Conservation (phyloP, 2,797 vertebrate species). For the Lacerta agilis region DNA sequence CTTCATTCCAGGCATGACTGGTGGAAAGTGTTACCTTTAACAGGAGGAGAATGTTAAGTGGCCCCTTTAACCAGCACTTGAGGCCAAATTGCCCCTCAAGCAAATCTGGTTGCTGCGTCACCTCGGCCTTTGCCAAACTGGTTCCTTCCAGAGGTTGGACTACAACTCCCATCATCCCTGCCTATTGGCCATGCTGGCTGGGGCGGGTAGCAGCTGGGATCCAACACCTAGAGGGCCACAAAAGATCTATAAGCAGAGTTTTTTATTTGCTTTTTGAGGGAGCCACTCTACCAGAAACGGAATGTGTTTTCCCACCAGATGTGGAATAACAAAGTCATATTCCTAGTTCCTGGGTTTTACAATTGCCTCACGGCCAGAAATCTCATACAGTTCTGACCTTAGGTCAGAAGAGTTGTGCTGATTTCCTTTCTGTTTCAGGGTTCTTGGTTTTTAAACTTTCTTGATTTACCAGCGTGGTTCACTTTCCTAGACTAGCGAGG, state of each 20-base stretch:
- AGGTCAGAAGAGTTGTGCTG: not conserved
- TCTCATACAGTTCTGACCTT: not conserved
- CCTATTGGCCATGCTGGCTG: no score
- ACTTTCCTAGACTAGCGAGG: slow-evolving; percentile 3
- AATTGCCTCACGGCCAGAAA: not conserved
- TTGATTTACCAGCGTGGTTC: not conserved
- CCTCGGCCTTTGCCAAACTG: no score
- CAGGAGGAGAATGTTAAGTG: not conserved
- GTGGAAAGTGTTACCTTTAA: not conserved
- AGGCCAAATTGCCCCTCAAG: not conserved
- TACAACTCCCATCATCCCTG: no score
- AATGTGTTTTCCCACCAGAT: not conserved
- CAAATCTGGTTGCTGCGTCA: not conserved
- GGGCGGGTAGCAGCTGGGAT: no score
- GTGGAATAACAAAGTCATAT: not conserved
- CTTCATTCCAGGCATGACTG: not conserved
- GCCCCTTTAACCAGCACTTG: not conserved
- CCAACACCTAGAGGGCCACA: no score
- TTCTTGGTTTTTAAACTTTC: not conserved
- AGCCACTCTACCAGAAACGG: not conserved
- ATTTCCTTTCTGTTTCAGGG: not conserved
- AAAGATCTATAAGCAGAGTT: not conserved
- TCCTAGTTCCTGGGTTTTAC: not conserved
- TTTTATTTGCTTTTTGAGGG: not conserved
- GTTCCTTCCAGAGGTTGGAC: no score